These are phyloP conservation scores for Sebastes trivittatus DNA, from an alignment of 2,797 vertebrate species.

Conservation along the genomic window DNA sequence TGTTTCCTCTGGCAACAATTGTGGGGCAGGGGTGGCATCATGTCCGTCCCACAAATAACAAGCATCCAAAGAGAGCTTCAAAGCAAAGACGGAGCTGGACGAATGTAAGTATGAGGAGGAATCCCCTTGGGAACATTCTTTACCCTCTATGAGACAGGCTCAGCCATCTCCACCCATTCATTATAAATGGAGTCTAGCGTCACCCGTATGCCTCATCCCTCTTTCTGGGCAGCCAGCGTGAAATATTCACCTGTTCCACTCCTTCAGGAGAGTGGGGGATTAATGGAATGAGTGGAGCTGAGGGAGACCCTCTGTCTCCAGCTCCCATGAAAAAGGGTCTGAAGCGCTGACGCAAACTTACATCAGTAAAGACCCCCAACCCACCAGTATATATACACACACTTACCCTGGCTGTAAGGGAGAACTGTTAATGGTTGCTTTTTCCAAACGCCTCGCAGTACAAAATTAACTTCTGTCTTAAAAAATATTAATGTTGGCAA, in stretches of 20 bases:
- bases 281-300: conserved; percentile 65
- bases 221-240: conserved; percentile 64
- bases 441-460: neutral
- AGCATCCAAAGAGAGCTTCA: conserved; percentile 31
- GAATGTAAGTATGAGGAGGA: conserved; percentile 37
- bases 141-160: conserved; percentile 68
- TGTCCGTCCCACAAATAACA: conserved; percentile 51
- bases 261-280: conserved; percentile 59
- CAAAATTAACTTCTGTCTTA: neutral
- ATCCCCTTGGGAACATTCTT: conserved; percentile 66
- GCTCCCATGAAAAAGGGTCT: conserved; percentile 29
- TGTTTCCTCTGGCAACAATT: conserved; percentile 7
- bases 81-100: conserved; percentile 18
- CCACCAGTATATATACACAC: neutral
- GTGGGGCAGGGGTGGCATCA: neutral
- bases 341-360: conserved; percentile 62
- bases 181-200: conserved; percentile 71
- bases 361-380: conserved; percentile 54
- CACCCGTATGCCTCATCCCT: conserved; percentile 59
- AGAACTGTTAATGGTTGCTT: conserved; percentile 9
- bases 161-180: conserved; percentile 65
- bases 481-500: conserved; percentile 2
- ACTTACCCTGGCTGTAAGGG: neutral
- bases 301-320: conserved; percentile 53
- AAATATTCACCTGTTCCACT: conserved; percentile 77